Base-by-base conservation (phyloP, 2,888 invertebrate genomes). In the Asteroscopus sphinx region DNA sequence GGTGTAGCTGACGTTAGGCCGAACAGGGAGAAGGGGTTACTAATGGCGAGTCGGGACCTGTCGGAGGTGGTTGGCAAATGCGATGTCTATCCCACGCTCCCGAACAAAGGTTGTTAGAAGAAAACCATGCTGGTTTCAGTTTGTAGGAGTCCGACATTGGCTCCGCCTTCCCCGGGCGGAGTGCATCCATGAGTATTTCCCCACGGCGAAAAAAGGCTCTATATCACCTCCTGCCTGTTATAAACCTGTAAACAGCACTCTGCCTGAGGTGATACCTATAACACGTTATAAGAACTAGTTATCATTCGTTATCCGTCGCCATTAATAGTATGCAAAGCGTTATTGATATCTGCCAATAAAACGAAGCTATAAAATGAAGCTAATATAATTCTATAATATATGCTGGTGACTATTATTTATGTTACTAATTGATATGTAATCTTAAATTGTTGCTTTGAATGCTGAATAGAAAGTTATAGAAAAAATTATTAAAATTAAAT, bases 301-400 rank as follows among this genome's bases (percentile, higher is more conserved):
- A 52, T 41, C 46, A 53, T 25, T 51, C 36, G 39, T 54, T 61
- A 26, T 9, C 15, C 40, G 55, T 26, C 41, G 53, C 62, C 45
- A 42, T 53, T 53, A 70, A 67, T 70, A 52, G n/a, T 67, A 73
- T 73, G 52, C 58, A 49, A n/a, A 46, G 41, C 42, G 48, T 42
- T 59, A 60, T 62, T 49, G 64, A 73, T 70, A 73, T 70, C 56
- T 46, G 53, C 56, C 56, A 57, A 63, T 73, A 59, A 70, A 58
- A 69, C 15, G 55, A 53, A 26, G 53, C 54, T 51, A 59, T 67
- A 54, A 58, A 63, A 52, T 67, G 46, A 56, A 37, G 16, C 40
- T 36, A 40, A 45, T 72, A 72, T 60, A 72, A 72, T 49, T 39
- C 40, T 44, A 56, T 47, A 71, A 47, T 54, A 25, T 48, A 57